Conservation (phyloP, 2,113 vertebrate genomes). For the Charadrius vociferus region DNA sequence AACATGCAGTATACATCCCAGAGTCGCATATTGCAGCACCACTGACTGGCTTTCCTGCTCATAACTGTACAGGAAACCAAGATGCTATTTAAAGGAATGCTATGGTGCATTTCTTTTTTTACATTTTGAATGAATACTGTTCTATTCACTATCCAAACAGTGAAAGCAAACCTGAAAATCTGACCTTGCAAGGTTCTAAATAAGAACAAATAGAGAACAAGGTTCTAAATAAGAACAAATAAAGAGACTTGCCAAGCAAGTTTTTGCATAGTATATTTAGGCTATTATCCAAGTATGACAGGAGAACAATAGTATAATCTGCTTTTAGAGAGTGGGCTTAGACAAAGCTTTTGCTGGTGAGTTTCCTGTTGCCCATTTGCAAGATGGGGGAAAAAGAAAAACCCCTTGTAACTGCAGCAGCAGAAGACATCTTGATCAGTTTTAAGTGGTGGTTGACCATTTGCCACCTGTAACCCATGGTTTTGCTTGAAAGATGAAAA, state of each 20-base stretch:
- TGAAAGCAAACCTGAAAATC: neutral
- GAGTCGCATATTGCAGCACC: neutral
- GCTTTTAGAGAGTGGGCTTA: neutral
- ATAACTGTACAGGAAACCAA: neutral
- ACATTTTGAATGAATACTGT: neutral
- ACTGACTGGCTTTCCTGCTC: neutral
- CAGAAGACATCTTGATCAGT: neutral
- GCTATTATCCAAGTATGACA: neutral
- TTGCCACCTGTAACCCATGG: neutral
- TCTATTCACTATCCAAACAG: neutral
- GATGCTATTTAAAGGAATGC: neutral
- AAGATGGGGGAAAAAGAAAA: neutral
- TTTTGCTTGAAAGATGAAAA: neutral
- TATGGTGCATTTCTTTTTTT: neutral
- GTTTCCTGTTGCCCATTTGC: neutral
- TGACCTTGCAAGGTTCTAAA: neutral
- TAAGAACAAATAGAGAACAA: conserved; percentile 14
- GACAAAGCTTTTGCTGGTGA: neutral
- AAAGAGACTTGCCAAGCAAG: neutral
- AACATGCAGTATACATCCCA: neutral
- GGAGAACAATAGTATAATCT: neutral
- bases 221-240: neutral
- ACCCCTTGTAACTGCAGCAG: accelerated
- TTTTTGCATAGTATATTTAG: conserved; percentile 32
- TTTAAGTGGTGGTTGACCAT: neutral